Conservation (phyloP, 2,888 invertebrate genomes). For the Luffia ferchaultella region DNA sequence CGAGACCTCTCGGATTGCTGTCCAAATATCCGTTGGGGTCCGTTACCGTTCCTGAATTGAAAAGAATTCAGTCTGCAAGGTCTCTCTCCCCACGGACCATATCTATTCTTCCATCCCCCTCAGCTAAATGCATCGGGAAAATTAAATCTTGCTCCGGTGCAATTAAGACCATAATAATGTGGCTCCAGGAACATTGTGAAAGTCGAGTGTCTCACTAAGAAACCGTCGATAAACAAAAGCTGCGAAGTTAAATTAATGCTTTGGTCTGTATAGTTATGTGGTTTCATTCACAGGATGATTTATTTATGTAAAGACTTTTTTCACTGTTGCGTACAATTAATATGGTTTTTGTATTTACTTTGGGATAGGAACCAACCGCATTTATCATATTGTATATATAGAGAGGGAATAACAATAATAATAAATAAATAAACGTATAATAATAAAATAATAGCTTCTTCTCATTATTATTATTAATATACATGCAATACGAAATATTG, state of each 20-base stretch:
- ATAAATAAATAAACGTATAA: too few species aligned
- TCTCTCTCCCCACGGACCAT: slow-evolving; percentile 44
- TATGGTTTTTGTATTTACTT: too few species aligned
- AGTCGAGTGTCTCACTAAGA: slow-evolving; percentile 54
- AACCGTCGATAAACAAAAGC: slow-evolving; percentile 62
- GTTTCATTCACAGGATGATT: slow-evolving; percentile 27
- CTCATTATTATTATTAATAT: too few species aligned
- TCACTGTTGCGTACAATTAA: too few species aligned
- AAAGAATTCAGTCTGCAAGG: slow-evolving; percentile 51
- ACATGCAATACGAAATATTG: too few species aligned
- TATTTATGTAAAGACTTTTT: slow-evolving; percentile 1
- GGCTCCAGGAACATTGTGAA: slow-evolving; percentile 19
- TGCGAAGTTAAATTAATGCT: slow-evolving; percentile 51
- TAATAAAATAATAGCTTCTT: too few species aligned
- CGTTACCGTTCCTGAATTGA: slow-evolving; percentile 52
- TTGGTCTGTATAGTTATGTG: slow-evolving; percentile 28
- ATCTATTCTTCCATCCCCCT: slow-evolving; percentile 59
- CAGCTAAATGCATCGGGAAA: slow-evolving; percentile 19
- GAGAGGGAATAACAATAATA: too few species aligned
- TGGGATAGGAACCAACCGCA: too few species aligned
- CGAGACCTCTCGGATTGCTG: slow-evolving; percentile 58
- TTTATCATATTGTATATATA: too few species aligned
- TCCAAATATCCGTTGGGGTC: slow-evolving; percentile 65
- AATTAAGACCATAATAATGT: slow-evolving; percentile 17
- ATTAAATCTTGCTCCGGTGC: slow-evolving; percentile 13